Evolutionary conservation across 1,140 invertebrate genomes (phyloP), one percentile per base, ranked within the genome.

Genomic region (Pseudomyrmex concolor): DNA sequence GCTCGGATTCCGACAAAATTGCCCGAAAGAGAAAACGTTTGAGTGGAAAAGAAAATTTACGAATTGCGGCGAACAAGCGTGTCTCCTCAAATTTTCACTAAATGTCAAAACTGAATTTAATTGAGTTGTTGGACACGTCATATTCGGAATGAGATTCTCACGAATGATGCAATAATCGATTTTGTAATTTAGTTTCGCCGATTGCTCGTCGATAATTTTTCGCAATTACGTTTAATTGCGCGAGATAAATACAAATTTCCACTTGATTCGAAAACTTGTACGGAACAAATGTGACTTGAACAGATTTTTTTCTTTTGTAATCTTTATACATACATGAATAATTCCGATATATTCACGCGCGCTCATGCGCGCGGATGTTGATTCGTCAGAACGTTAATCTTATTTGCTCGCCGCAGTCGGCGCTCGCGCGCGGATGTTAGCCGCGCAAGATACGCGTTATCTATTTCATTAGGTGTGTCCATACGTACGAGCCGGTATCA

Each of bases 381-480:
- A 80, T 71, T 70, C 15, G 43, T 78, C 43, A 59, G 43, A 12
- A 59, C 43, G 43, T 34, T 17, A 43, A 54, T 43, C 15, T 68
- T 70, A 78, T 78, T 68, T 78, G 54, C 43, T 1, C 43, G 10
- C 1, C 22, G 64, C 57, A 78, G 63, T 64, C 15, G 19, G 45
- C 19, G 66, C n/a, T 8, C 10, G 50, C 54, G 15, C 54, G 15
- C 54, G 60, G 54, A 80, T 80, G 45, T 80, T 80, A 71, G 43
- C 45, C 64, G 43, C 22, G 66, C 66, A 80, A 80, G 54, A 71
- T 80, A 80, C 15, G 54, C 54, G 76, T 70, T 78, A 78, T 78
- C 76, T 78, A 80, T 80, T 70, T 80, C 76, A 80, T 80, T 80
- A 80, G 54, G 54, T 80, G 54, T 70, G 76, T 80, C 66, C 76